Conservation (phyloP, 2,888 invertebrate species). For the Andrena haemorrhoa region DNA sequence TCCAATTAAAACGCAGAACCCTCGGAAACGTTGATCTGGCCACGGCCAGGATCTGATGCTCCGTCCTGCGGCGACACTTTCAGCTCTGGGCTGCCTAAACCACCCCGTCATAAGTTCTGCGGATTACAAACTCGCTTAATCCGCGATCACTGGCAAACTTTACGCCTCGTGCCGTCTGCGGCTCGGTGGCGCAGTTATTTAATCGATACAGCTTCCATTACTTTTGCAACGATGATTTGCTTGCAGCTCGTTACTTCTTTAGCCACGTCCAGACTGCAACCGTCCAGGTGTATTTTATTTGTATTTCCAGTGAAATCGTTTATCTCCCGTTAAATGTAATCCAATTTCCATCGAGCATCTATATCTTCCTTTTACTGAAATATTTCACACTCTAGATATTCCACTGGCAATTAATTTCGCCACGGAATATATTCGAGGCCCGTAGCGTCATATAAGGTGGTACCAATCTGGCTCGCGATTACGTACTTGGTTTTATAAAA, state of each 20-base stretch:
- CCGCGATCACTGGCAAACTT: constrained; percentile 23
- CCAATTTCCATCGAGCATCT: background rate
- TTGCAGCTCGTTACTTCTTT: background rate
- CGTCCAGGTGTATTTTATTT: background rate
- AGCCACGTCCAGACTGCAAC: background rate
- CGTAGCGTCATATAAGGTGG: background rate
- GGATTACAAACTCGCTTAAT: constrained; percentile 43
- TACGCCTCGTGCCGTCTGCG: background rate
- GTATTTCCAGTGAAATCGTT: background rate
- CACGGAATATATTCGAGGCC: constrained; percentile 2
- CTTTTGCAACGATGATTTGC: background rate
- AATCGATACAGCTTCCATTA: constrained; percentile 30
- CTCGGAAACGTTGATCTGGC: background rate
- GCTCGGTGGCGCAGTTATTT: constrained; percentile 22
- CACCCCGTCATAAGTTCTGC: constrained; percentile 14
- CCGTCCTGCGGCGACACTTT: background rate
- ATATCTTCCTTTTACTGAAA: background rate
- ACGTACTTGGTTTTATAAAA: constrained; percentile 2
- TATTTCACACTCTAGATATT: background rate
- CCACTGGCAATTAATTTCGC: background rate
- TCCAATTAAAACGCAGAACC: background rate
- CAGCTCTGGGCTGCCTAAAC: constrained; percentile 6
- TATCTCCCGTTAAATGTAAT: background rate
- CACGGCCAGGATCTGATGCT: background rate
- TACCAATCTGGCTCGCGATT: constrained; percentile 32